A percentile compares a stretch with the other conserved stretches of the same genome.
Conservation (phyloP, 2,888 invertebrate species). For the Lepidochrysops patricia region DNA sequence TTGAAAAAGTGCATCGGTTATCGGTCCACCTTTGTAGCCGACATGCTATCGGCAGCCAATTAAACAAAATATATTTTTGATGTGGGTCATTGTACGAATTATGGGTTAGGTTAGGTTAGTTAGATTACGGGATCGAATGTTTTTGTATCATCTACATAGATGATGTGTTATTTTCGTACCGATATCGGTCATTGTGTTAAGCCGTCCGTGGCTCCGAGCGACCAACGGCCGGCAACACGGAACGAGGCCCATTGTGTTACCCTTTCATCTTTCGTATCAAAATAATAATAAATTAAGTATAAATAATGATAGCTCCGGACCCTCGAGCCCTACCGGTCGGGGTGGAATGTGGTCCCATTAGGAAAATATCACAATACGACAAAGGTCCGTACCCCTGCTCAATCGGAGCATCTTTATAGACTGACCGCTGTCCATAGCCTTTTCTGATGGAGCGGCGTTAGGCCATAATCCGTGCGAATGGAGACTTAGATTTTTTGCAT, state of each 20-base stretch:
- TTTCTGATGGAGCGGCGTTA: slow-evolving; percentile 54
- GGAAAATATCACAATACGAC: slow-evolving; percentile 62
- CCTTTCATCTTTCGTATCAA: slow-evolving; percentile 69
- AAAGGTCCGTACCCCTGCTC: slow-evolving; percentile 47
- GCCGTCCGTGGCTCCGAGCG: slow-evolving; percentile 29
- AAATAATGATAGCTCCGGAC: slow-evolving; percentile 50
- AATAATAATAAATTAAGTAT: slow-evolving; percentile 72
- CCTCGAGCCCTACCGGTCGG: slow-evolving; percentile 54
- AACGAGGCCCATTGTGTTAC: slow-evolving; percentile 51
- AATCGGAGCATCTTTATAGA: slow-evolving; percentile 68
- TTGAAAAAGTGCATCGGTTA: slow-evolving; percentile 4
- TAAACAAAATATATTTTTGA: slow-evolving; percentile 4
- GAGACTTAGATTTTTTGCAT: slow-evolving; percentile 53
- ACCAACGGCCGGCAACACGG: slow-evolving; percentile 60
- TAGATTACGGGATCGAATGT: neutral
- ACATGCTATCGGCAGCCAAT: neutral
- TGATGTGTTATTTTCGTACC: neutral
- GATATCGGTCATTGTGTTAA: slow-evolving; percentile 26
- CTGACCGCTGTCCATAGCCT: slow-evolving; percentile 56
- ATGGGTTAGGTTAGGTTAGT: neutral
- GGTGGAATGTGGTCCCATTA: slow-evolving; percentile 68
- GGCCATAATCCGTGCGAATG: slow-evolving; percentile 62
- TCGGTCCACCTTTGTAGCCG: slow-evolving; percentile 1
- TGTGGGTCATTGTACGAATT: neutral
- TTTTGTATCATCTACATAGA: neutral